Conservation (phyloP, 1,140 invertebrate species). For the Nilaparvata lugens region DNA sequence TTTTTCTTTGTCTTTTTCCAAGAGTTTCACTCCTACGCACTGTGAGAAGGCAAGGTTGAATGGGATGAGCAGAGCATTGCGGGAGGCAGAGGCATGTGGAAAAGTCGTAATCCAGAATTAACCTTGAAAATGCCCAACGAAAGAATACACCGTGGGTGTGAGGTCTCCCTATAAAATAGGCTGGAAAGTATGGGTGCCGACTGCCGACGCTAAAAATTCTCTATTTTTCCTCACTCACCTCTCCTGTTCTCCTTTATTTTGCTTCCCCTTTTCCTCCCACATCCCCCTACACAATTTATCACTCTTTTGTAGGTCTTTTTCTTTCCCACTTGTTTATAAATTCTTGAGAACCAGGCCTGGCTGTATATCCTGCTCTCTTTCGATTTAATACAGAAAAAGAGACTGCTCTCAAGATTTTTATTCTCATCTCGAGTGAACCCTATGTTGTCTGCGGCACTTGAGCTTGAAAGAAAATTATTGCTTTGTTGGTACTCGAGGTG, state of each 20-base stretch:
- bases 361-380: neutral
- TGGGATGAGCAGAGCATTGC: no score
- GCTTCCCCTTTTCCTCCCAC: neutral
- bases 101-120: no score
- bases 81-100: no score
- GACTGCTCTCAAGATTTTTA: neutral
- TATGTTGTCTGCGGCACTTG: neutral
- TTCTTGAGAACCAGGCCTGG: neutral
- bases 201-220: neutral
- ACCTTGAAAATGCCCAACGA: no score
- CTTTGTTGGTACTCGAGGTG: no score
- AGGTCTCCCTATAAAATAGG: no score
- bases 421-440: neutral
- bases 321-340: neutral
- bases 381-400: constrained; percentile 26
- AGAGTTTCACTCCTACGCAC: no score
- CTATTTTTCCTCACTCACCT: constrained; percentile 9
- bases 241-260: neutral
- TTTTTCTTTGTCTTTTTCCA: no score
- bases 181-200: no score
- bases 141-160: no score
- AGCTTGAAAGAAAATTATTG: no score
- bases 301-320: neutral
- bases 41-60: no score
- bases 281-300: constrained; percentile 7